These are phyloP conservation scores for Andrena trimmerana DNA, from an alignment of 2,888 invertebrate genomes.

Conservation along the genomic window DNA sequence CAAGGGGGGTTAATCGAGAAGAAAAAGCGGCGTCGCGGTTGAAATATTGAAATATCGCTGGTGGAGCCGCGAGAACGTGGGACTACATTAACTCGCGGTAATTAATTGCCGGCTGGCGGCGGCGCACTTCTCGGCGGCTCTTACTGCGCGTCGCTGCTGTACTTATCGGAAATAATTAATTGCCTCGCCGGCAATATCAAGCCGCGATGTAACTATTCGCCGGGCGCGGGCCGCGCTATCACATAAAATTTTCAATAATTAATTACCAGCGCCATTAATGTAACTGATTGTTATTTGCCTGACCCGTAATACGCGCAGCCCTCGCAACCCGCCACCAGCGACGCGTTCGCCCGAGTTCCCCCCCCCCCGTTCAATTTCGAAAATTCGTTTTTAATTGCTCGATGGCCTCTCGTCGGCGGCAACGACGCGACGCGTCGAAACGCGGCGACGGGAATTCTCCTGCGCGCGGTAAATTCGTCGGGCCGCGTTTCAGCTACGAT, in stretches of 20 bases:
- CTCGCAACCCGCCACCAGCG: too few species aligned
- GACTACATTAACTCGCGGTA: slow-evolving; percentile 69
- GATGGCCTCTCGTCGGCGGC: not conserved
- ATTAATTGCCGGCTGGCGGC: slow-evolving; percentile 65
- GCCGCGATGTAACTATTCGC: slow-evolving; percentile 60
- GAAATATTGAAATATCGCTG: slow-evolving; percentile 58
- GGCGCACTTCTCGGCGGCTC: slow-evolving; percentile 56
- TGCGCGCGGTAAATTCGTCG: slow-evolving; percentile 33
- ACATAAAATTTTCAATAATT: slow-evolving; percentile 65
- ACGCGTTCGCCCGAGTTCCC: not conserved
- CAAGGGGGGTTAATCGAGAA: slow-evolving; percentile 38
- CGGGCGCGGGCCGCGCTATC: slow-evolving; percentile 25
- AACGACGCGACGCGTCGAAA: not conserved
- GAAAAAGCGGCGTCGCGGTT: slow-evolving; percentile 38
- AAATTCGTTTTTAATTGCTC: slow-evolving; percentile 36
- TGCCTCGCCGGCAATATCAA: slow-evolving; percentile 59
- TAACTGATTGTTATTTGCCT: slow-evolving; percentile 43
- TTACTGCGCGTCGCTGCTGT: slow-evolving; percentile 44
- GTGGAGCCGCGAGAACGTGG: slow-evolving; percentile 41
- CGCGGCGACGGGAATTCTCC: not conserved
- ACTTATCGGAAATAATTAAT: slow-evolving; percentile 74
- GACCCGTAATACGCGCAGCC: slow-evolving; percentile 11
- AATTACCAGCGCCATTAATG: slow-evolving; percentile 58
- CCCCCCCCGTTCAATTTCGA: slow-evolving; percentile 6
- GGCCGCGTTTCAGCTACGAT: slow-evolving; percentile 24